phyloP scores from a whole-genome alignment of 1,140 invertebrate species.

The Trichonephila clavata region DNA sequence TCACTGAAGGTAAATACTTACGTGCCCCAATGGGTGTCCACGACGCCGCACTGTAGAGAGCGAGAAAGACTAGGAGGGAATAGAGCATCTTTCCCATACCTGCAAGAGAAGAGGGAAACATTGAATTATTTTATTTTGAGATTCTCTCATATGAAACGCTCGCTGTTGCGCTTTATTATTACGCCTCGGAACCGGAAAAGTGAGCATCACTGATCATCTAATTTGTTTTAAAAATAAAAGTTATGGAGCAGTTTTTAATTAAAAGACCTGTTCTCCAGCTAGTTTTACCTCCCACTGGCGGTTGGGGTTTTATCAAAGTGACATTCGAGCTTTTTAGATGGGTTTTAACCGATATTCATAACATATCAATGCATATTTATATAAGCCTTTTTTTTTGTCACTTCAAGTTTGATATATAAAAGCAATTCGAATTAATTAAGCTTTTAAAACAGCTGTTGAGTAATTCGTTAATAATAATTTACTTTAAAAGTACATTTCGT shows the following conservation, averaged over 20 bases:
- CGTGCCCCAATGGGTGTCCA: conserved; percentile 37
- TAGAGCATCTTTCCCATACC: conserved; percentile 26
- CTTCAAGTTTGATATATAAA: no score
- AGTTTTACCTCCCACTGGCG: not conserved
- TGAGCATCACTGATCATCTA: not conserved
- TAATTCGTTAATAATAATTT: no score
- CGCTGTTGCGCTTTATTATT: not conserved
- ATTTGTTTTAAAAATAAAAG: conserved; percentile 5
- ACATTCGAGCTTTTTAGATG: not conserved
- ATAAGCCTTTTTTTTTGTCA: no score
- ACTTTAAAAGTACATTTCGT: no score
- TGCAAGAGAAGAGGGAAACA: not conserved
- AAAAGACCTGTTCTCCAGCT: conserved; percentile 5
- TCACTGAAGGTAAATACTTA: conserved; percentile 43
- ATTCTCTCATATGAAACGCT: not conserved
- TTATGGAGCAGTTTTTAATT: not conserved
- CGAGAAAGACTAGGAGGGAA: not conserved
- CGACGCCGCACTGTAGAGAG: not conserved
- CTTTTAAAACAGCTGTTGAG: no score
- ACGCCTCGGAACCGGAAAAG: not conserved
- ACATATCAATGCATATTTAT: no score
- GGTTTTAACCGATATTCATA: no score
- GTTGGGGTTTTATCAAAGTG: not conserved
- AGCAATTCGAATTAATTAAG: no score
- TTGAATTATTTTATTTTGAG: not conserved